Evolutionary conservation across 2,888 invertebrate genomes (phyloP).

Genomic region (Parnassius smintheus): DNA sequence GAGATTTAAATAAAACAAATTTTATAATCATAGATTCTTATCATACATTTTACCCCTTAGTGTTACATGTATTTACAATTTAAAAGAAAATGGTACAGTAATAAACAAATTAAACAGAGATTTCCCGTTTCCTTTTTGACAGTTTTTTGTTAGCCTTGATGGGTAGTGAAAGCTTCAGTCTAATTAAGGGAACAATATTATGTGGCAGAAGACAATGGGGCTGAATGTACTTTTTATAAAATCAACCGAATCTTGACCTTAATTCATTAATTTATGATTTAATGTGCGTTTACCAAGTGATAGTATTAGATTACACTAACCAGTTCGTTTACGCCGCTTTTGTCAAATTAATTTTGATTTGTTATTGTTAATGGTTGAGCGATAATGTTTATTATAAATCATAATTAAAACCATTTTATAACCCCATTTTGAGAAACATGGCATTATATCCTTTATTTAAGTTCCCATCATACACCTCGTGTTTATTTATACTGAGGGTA

Average conservation of each 20-base stretch:
- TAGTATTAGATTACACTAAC: no score
- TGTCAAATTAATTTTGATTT: no score
- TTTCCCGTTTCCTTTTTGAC: conserved; percentile 53
- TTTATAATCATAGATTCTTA: conserved; percentile 76
- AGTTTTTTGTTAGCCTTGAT: conserved; percentile 4
- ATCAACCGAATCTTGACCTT: no score
- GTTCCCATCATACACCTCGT: background rate
- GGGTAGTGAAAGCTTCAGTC: background rate
- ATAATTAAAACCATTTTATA: background rate
- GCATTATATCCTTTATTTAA: no score
- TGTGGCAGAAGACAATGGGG: background rate
- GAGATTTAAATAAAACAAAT: conserved; percentile 45
- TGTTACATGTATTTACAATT: conserved; percentile 72
- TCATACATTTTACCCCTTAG: conserved; percentile 74
- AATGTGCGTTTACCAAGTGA: no score
- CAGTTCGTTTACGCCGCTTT: no score
- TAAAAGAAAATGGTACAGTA: conserved; percentile 61
- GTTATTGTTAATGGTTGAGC: no score
- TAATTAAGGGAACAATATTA: background rate
- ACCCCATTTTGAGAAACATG: background rate
- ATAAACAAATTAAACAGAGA: conserved; percentile 74
- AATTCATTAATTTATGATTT: no score
- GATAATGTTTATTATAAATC: no score
- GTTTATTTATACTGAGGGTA: background rate
- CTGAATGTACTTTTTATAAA: background rate